A percentile compares a stretch with the other conserved stretches of the same genome.
Conservation (phyloP, 2,113 vertebrate genomes). For the Aplodontia rufa region DNA sequence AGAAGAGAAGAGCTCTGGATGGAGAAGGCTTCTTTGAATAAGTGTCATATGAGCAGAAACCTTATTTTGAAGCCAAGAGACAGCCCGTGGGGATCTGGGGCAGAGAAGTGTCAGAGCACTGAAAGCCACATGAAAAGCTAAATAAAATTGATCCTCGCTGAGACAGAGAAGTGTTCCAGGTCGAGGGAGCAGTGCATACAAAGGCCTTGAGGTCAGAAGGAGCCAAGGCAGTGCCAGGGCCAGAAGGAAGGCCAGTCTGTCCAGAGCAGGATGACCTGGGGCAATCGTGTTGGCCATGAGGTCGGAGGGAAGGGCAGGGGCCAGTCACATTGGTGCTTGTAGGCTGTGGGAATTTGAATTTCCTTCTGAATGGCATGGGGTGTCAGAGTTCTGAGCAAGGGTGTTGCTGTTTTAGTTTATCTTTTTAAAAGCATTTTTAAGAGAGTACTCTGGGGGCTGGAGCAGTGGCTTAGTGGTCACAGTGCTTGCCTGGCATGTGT, state of each 20-base stretch:
- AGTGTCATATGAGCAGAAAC: not conserved
- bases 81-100: not conserved
- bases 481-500: too few relatives aligned
- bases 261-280: not conserved
- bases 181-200: not conserved
- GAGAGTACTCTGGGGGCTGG: too few relatives aligned
- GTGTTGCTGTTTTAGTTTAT: not conserved
- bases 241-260: not conserved
- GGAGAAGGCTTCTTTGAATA: not conserved
- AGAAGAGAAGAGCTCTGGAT: not conserved
- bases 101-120: not conserved
- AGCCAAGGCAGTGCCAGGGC: not conserved
- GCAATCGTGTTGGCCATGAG: not conserved
- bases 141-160: too few relatives aligned
- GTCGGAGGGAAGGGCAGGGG: not conserved
- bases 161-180: not conserved
- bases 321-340: rapidly evolving
- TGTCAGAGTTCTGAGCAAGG: not conserved
- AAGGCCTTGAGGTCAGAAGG: not conserved
- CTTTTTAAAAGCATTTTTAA: too few relatives aligned
- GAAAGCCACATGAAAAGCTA: too few relatives aligned
- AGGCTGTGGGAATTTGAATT: not conserved
- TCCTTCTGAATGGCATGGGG: not conserved
- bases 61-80: not conserved
- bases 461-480: too few relatives aligned